Evolutionary conservation across 2,113 vertebrate species (phyloP).

Genomic region (Urocolius indicus): DNA sequence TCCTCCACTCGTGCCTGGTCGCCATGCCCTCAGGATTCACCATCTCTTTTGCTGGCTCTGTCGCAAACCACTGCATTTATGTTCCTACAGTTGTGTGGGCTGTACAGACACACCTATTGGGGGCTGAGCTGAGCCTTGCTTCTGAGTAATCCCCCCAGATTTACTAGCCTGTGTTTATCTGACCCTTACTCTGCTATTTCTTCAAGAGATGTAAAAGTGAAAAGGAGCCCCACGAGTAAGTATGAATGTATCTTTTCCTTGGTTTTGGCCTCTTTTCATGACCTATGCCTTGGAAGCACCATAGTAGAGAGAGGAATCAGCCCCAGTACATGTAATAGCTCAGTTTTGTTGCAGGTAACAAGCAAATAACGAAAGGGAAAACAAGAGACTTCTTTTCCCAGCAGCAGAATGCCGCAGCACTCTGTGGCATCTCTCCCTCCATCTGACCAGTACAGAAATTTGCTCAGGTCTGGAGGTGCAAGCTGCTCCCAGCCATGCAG

Average conservation of each 20-base stretch:
- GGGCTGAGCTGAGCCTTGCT: neutral
- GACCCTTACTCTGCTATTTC: neutral
- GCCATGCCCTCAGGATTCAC: neutral
- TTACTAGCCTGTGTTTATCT: neutral
- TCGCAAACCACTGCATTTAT: rapidly evolving
- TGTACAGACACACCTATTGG: neutral
- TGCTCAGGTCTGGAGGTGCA: neutral
- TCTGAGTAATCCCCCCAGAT: neutral
- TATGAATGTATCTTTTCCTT: neutral
- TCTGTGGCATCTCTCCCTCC: neutral
- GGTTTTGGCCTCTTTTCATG: neutral
- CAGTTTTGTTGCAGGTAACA: neutral
- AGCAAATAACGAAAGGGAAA: neutral
- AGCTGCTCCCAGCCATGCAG: neutral
- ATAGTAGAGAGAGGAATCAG: neutral
- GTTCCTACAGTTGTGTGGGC: neutral
- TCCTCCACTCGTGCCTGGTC: neutral
- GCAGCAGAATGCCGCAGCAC: rapidly evolving
- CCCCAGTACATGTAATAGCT: neutral
- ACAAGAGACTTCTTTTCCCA: neutral
- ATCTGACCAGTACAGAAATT: neutral
- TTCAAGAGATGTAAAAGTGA: neutral
- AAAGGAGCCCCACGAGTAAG: neutral
- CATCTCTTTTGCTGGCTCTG: rapidly evolving
- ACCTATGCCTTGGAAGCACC: neutral